Percentiles rank a stretch among this genome's conserved stretches.
These are phyloP conservation scores for Notothenia coriiceps DNA, from an alignment of 2,113 vertebrate species.

Conservation along the genomic window DNA sequence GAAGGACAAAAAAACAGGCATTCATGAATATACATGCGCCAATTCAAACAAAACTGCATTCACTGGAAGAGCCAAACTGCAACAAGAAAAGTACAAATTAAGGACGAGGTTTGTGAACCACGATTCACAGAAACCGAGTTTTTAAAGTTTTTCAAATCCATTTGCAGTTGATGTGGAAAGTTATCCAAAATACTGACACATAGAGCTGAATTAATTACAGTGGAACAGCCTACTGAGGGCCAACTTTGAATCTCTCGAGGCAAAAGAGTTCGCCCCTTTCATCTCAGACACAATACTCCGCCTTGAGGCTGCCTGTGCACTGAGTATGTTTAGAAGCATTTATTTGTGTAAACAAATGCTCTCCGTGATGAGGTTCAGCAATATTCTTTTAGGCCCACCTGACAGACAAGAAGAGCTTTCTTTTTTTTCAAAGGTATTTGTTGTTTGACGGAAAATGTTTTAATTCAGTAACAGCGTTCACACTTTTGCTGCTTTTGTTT, in stretches of 20 bases:
- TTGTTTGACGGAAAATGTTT: slow-evolving; percentile 39
- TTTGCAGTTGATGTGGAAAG: slow-evolving; percentile 35
- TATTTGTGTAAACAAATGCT: slow-evolving; percentile 76
- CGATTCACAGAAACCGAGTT: slow-evolving; percentile 56
- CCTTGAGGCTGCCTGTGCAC: slow-evolving; percentile 62
- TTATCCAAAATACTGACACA: slow-evolving; percentile 60
- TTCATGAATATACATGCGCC: slow-evolving; percentile 68
- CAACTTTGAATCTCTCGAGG: slow-evolving; percentile 72
- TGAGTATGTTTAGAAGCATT: slow-evolving; percentile 58
- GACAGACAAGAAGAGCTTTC: slow-evolving; percentile 54
- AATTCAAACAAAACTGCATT: slow-evolving; percentile 51
- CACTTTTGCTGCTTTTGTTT: slow-evolving; percentile 55
- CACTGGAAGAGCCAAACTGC: slow-evolving; percentile 25
- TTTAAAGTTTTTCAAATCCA: slow-evolving; percentile 64
- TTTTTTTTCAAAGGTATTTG: slow-evolving; percentile 39
- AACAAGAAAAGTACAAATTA: slow-evolving; percentile 41
- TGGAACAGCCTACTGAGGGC: slow-evolving; percentile 65
- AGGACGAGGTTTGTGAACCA: slow-evolving; percentile 36
- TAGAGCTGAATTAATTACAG: slow-evolving; percentile 66
- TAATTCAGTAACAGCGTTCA: slow-evolving; percentile 57
- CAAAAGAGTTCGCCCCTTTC: slow-evolving; percentile 72
- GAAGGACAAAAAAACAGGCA: slow-evolving; percentile 57
- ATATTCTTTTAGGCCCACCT: slow-evolving; percentile 54
- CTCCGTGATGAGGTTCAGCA: slow-evolving; percentile 69
- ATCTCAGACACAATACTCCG: slow-evolving; percentile 74